These are phyloP conservation scores for Hippocampus guttulatus DNA, from an alignment of 2,113 vertebrate genomes.

Conservation along the genomic window DNA sequence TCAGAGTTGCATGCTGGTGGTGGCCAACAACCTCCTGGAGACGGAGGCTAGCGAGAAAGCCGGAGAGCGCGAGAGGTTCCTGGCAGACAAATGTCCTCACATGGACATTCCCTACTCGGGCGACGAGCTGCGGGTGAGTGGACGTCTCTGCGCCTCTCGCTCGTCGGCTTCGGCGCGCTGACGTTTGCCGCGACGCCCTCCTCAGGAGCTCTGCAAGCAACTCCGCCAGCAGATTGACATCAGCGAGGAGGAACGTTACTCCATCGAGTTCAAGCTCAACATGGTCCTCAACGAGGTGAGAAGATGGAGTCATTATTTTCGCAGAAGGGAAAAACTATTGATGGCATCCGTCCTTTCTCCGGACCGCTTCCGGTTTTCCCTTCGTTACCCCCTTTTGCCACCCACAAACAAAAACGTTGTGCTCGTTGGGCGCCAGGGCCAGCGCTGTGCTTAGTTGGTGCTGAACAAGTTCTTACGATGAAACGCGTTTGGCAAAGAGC, in stretches of 20 bases:
- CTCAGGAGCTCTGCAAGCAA: slow-evolving; percentile 82
- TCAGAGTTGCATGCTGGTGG: slow-evolving; percentile 91
- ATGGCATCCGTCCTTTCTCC: too few species aligned
- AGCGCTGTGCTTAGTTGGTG: too few species aligned
- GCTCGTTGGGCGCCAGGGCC: too few species aligned
- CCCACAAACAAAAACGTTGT: too few species aligned
- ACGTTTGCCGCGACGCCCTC: slow-evolving; percentile 6
- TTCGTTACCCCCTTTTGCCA: too few species aligned
- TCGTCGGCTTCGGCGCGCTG: background rate
- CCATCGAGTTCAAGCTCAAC: slow-evolving; percentile 83
- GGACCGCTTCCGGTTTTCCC: too few species aligned
- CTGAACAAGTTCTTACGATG: too few species aligned
- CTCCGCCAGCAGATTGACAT: slow-evolving; percentile 81
- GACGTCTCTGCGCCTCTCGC: too few species aligned
- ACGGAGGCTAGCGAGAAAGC: slow-evolving; percentile 74
- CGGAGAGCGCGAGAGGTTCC: slow-evolving; percentile 80
- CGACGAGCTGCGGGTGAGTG: slow-evolving; percentile 79
- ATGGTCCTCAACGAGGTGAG: slow-evolving; percentile 86
- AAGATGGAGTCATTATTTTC: background rate
- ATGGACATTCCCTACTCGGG: slow-evolving; percentile 79
- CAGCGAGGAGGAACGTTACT: slow-evolving; percentile 90
- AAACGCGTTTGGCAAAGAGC: too few species aligned
- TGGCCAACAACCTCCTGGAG: slow-evolving; percentile 81
- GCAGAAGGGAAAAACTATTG: background rate
- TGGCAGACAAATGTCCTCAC: slow-evolving; percentile 80